Evolutionary conservation across 1,140 invertebrate genomes (phyloP).

Genomic region (Caenorhabditis latens): DNA sequence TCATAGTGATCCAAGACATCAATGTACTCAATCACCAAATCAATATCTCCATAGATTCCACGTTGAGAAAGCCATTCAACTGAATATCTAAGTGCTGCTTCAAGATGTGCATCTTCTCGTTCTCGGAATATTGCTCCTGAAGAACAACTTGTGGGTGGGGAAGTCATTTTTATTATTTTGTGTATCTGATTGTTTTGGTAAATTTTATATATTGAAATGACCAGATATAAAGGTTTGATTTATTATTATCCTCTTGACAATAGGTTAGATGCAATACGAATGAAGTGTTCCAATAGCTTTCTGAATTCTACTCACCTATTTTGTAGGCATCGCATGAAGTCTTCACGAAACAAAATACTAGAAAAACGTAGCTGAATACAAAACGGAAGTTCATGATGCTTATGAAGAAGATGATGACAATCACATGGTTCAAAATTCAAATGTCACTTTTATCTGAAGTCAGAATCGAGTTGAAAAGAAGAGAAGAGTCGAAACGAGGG

Average conservation of each 20-base stretch:
- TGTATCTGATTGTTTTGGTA: neutral
- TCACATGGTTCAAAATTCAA: slow-evolving; percentile 16
- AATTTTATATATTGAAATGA: too few relatives aligned
- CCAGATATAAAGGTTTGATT: too few relatives aligned
- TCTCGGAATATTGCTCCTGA: slow-evolving; percentile 74
- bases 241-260: too few relatives aligned
- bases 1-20: slow-evolving; percentile 63
- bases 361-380: neutral
- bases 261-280: too few relatives aligned
- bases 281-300: neutral
- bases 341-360: neutral
- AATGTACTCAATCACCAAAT: slow-evolving; percentile 64
- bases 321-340: slow-evolving; percentile 22
- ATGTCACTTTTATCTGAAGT: neutral
- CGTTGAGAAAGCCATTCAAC: slow-evolving; percentile 74
- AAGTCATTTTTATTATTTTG: neutral
- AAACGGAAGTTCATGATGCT: neutral
- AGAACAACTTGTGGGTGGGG: slow-evolving; percentile 10
- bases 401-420: neutral
- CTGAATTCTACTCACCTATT: slow-evolving; percentile 18
- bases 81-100: slow-evolving; percentile 72
- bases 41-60: slow-evolving; percentile 67
- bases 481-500: neutral
- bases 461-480: slow-evolving; percentile 25
- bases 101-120: slow-evolving; percentile 74